phyloP scores from a whole-genome alignment of 1,140 invertebrate species.

The Helicorthomorpha holstii region DNA sequence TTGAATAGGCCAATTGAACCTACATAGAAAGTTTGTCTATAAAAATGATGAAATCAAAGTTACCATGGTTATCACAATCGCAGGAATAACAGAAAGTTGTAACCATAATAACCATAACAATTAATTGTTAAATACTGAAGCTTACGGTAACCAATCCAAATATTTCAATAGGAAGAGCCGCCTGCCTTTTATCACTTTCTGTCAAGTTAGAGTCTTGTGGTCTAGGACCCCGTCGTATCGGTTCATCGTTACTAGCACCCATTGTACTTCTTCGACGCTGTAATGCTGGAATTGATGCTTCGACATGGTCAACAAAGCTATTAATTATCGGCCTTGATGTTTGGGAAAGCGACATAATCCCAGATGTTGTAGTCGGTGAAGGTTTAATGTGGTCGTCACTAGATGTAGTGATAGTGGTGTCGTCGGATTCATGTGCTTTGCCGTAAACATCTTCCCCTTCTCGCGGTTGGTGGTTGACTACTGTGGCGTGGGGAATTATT shows the following conservation, averaged over 20 bases:
- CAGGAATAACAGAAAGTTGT: neutral
- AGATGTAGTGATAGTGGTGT: neutral
- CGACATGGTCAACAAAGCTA: conserved; percentile 73
- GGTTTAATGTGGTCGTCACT: conserved; percentile 2
- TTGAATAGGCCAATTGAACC: conserved; percentile 29
- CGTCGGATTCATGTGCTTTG: conserved; percentile 25
- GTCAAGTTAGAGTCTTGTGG: conserved; percentile 24
- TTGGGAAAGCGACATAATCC: no score
- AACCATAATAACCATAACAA: neutral
- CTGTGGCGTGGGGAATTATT: conserved; percentile 16
- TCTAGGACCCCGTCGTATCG: neutral
- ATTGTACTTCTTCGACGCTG: conserved; percentile 38
- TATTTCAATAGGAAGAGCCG: conserved; percentile 69
- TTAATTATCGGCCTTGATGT: conserved; percentile 30
- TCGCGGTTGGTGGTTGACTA: conserved; percentile 21
- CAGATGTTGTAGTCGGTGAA: no score
- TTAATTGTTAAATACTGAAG: conserved; percentile 5
- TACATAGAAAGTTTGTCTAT: conserved; percentile 10
- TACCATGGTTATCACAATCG: conserved; percentile 52
- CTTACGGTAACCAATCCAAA: conserved; percentile 72
- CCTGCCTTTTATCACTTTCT: conserved; percentile 76
- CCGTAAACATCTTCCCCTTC: conserved; percentile 21
- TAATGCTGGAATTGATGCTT: conserved; percentile 58
- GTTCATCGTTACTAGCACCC: neutral
- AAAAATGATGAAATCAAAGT: conserved; percentile 32